phyloP scores from a whole-genome alignment of 2,113 vertebrate genomes.

The Noctilio leporinus region DNA sequence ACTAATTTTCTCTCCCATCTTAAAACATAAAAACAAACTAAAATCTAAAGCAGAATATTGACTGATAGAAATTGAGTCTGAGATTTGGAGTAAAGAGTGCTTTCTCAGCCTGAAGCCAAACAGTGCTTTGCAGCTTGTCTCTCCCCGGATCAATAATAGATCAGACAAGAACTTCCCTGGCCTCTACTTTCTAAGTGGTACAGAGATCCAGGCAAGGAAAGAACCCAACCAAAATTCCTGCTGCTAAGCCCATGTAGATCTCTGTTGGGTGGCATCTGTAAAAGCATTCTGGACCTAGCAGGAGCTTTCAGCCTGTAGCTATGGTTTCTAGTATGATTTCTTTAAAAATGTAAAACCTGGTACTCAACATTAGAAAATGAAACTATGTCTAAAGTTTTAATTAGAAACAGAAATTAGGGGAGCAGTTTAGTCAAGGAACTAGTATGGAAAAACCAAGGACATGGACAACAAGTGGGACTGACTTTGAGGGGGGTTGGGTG shows the following conservation, averaged over 20 bases:
- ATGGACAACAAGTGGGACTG: too few relatives aligned
- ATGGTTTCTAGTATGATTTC: background rate
- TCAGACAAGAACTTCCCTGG: background rate
- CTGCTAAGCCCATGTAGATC: background rate
- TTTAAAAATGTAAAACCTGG: background rate
- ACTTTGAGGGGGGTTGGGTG: too few relatives aligned
- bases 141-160: background rate
- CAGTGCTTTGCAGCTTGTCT: background rate
- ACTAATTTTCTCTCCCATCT: background rate
- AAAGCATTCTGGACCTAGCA: background rate
- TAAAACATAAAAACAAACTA: background rate
- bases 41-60: constrained; percentile 16
- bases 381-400: background rate
- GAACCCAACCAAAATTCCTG: background rate
- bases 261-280: background rate
- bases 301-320: background rate
- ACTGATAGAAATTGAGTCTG: background rate
- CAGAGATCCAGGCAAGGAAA: background rate
- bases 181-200: background rate
- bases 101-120: constrained; percentile 18
- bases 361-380: background rate
- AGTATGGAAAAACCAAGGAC: too few relatives aligned
- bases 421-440: too few relatives aligned
- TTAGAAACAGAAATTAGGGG: too few relatives aligned
- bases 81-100: constrained; percentile 25